Evolutionary conservation across 2,113 vertebrate species (phyloP), one percentile per base, ranked within the genome.

Genomic region (Agapornis roseicollis): DNA sequence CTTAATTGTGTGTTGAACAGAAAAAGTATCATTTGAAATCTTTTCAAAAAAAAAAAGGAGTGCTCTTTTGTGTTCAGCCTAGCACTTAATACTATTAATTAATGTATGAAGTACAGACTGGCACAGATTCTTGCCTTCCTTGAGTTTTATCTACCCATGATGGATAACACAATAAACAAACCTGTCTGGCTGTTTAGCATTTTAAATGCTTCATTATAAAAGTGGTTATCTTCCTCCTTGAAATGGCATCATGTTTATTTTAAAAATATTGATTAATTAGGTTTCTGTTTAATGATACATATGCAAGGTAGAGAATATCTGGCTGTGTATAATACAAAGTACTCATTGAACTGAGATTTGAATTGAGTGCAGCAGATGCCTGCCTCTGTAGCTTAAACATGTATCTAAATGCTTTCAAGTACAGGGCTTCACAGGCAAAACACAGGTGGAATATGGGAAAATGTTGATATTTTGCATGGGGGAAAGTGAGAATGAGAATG

Each of bases 181-280:
- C 39, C n/a, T 70, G 11, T 77, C 27, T 60, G 31, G 33, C 44
- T 89, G 42, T 42, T 88, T 39, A 81, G 3, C 44, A 74, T 88
- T 94, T 94, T 49, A 93, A 96, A 85, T 83, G 17, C 47, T 78
- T 96, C 64, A 68, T 85, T 80, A 74, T 88, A 91, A 84, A 91
- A 88, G 46, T 71, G 37, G 52, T 89, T 76, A 74, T 80, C 44
- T 78, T 91, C 52, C 60, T 95, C 22, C 52, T 91, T 94, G 61
- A 89, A 81, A 85, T 56, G 70, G 24, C 39, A 74, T 37, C 11
- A 19, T 69, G 49, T 93, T 96, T 96, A 70, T 88, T 80, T 95
- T 96, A 77, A 61, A 66, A 90, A 58, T 94, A 94, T 94, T 69
- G 88, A 97, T 95, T 73, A 61, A 65, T 91, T 87, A 88, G 53